Percentiles rank a stretch among this genome's conserved stretches.
Evolutionary conservation across 2,888 invertebrate genomes (phyloP).

Genomic region (Diachrysia chrysitis): DNA sequence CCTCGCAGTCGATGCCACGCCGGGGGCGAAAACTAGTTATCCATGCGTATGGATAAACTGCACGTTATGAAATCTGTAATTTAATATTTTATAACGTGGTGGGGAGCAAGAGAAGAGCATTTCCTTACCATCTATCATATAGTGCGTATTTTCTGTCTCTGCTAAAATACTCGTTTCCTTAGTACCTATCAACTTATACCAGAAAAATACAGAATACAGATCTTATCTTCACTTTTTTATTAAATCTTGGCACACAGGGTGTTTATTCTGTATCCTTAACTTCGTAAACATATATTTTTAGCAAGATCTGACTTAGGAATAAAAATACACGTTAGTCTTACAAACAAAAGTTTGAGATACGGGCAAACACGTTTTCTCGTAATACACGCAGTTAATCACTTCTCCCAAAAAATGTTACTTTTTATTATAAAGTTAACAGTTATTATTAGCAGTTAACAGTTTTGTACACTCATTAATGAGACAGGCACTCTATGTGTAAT

Average conservation of each 20-base stretch:
- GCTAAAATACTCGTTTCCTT: neutral
- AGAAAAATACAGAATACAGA: no score
- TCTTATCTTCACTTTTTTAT: no score
- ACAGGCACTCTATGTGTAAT: no score
- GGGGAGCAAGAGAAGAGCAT: neutral
- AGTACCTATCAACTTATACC: no score
- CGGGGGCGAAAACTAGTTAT: conserved; percentile 24
- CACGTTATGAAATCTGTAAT: conserved; percentile 4
- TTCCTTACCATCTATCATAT: neutral
- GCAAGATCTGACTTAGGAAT: neutral
- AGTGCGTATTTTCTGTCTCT: neutral
- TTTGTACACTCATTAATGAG: neutral
- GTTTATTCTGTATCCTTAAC: no score
- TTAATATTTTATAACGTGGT: neutral
- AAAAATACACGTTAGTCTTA: neutral
- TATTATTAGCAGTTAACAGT: neutral
- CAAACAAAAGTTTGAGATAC: neutral
- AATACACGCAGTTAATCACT: neutral
- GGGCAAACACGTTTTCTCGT: neutral
- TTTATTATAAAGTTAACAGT: no score
- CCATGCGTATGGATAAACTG: conserved; percentile 12
- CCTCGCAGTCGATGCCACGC: conserved; percentile 26
- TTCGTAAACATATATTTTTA: neutral
- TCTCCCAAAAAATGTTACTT: neutral
- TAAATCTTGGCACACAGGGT: no score